phyloP scores from a whole-genome alignment of 2,888 invertebrate species.

The Schizotus pectinicornis region DNA sequence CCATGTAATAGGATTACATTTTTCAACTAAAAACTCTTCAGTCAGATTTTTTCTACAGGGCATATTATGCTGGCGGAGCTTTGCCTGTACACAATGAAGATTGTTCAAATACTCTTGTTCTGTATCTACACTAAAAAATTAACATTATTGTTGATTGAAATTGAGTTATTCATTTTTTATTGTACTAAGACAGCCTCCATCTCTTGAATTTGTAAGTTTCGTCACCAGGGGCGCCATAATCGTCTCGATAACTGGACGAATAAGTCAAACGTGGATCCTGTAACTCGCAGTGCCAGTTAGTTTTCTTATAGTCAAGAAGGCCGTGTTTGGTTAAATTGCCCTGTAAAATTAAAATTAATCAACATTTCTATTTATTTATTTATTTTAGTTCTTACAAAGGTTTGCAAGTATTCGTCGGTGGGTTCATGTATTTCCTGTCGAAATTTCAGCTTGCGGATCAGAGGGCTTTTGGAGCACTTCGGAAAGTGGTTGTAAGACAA shows the following conservation, averaged over 20 bases:
- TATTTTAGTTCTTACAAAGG: conserved; percentile 20
- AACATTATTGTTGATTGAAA: background rate
- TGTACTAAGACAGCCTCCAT: conserved; percentile 11
- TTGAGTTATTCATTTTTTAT: background rate
- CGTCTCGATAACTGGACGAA: conserved; percentile 22
- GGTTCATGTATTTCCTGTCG: conserved; percentile 59
- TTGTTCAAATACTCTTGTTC: background rate
- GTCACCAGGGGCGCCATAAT: conserved; percentile 13
- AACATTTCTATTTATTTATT: too few species aligned
- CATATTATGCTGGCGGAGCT: background rate
- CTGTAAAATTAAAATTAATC: conserved; percentile 42
- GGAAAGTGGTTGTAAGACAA: conserved; percentile 64
- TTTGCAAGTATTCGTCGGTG: conserved; percentile 59
- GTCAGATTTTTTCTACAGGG: background rate
- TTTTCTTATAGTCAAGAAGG: conserved; percentile 52
- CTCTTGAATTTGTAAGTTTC: conserved; percentile 20
- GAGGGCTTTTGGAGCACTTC: conserved; percentile 55
- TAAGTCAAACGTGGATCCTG: conserved; percentile 9
- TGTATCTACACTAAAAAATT: background rate
- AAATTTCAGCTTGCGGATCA: conserved; percentile 59
- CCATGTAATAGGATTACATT: conserved; percentile 19
- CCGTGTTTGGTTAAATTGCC: conserved; percentile 63
- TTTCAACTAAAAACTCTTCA: background rate
- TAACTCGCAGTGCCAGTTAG: conserved; percentile 54
- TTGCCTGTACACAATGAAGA: background rate